Evolutionary conservation across 2,113 vertebrate genomes (phyloP).

Genomic region (Cyprinodon brontotheroides): DNA sequence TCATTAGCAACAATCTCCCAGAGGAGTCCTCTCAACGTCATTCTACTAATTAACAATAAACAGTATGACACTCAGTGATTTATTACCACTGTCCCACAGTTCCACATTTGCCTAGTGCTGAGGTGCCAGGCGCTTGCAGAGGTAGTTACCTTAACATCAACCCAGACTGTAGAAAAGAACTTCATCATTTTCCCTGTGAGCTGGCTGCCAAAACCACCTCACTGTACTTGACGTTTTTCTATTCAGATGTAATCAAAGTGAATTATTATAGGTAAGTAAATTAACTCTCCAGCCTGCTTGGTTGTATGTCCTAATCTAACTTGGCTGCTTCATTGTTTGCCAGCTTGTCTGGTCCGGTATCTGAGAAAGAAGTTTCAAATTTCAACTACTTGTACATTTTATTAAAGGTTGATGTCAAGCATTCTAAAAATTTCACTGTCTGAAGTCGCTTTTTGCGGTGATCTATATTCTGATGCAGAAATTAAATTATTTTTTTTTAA

Average conservation of each 20-base stretch:
- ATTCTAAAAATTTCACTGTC: too few relatives aligned
- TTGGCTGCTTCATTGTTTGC: not conserved
- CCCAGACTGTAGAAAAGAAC: not conserved
- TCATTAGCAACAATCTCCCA: slow-evolving; percentile 22
- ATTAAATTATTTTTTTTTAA: too few relatives aligned
- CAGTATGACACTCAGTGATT: slow-evolving; percentile 15
- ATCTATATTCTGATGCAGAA: too few relatives aligned
- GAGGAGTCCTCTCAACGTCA: slow-evolving; percentile 10
- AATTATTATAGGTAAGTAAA: not conserved
- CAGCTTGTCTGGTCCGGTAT: not conserved
- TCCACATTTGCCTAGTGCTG: not conserved
- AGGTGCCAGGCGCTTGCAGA: not conserved
- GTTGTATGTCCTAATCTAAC: not conserved
- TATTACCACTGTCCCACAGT: not conserved
- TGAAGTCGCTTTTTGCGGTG: too few relatives aligned
- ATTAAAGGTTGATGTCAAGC: not conserved
- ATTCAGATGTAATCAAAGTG: not conserved
- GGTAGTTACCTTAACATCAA: not conserved
- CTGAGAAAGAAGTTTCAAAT: not conserved
- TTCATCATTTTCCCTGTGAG: not conserved
- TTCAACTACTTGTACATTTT: not conserved
- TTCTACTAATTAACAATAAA: slow-evolving; percentile 18
- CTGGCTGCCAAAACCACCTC: not conserved
- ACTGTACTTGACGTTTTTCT: not conserved
- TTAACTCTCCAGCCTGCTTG: not conserved